A percentile compares a stretch with the other conserved stretches of the same genome.
Evolutionary conservation across 2,113 vertebrate genomes (phyloP).

Genomic region (Chaetodon trifascialis): DNA sequence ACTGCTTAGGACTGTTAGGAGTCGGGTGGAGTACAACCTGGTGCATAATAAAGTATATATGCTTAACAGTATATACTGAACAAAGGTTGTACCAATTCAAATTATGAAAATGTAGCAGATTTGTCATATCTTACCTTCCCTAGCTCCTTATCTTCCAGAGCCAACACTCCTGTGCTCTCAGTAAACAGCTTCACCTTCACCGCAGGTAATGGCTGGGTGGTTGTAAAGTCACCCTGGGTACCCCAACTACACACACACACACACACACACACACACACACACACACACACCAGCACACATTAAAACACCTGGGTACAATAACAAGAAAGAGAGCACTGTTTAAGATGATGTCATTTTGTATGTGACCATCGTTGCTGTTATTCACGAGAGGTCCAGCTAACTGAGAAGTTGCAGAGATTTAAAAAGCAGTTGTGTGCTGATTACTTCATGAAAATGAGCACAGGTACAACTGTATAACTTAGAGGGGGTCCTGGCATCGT

Average conservation of each 20-base stretch:
- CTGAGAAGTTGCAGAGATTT: too few species aligned
- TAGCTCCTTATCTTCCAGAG: slow-evolving; percentile 98
- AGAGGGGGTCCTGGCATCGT: too few species aligned
- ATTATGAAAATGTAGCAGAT: neutral
- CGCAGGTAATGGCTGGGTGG: slow-evolving; percentile 94
- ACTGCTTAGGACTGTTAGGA: slow-evolving; percentile 97
- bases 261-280: slow-evolving; percentile 34
- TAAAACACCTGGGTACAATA: neutral
- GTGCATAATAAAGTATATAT: neutral
- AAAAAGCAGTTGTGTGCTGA: too few species aligned
- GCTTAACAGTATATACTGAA: neutral
- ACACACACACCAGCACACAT: slow-evolving; percentile 16
- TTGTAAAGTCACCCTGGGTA: slow-evolving; percentile 98
- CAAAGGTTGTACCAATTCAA: neutral
- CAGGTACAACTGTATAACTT: neutral
- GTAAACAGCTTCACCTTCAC: slow-evolving; percentile 99
- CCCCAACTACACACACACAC: slow-evolving; percentile 89
- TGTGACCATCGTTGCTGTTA: neutral
- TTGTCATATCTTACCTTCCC: slow-evolving; percentile 87
- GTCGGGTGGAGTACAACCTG: slow-evolving; percentile 98
- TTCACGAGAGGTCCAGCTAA: neutral
- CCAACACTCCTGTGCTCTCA: slow-evolving; percentile 96
- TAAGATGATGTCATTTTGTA: neutral
- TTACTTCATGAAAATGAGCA: too few species aligned
- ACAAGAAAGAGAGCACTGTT: slow-evolving; percentile 1